Conservation (phyloP, 2,888 invertebrate species). For the Rhingia campestris region DNA sequence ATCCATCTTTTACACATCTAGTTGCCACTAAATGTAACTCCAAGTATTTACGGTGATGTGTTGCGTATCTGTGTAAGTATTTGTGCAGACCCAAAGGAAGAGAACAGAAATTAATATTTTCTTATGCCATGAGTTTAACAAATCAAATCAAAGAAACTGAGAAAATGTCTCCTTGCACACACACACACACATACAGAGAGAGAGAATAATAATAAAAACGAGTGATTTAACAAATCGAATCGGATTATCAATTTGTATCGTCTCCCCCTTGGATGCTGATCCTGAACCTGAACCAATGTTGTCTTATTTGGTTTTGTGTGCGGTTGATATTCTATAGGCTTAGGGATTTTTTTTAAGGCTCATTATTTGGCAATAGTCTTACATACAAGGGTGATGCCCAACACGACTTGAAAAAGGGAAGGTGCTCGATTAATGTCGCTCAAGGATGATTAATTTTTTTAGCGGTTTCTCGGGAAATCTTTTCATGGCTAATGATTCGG, state of each 20-base stretch:
- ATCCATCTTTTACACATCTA: slow-evolving; percentile 37
- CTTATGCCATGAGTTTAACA: slow-evolving; percentile 60
- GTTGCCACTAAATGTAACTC: slow-evolving; percentile 8
- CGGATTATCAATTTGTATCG: slow-evolving; percentile 68
- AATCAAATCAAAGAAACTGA: slow-evolving; percentile 38
- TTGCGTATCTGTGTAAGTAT: slow-evolving; percentile 23
- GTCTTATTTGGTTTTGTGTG: slow-evolving; percentile 20
- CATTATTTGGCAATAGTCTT: slow-evolving; percentile 62
- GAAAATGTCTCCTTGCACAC: background rate
- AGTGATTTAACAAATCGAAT: slow-evolving; percentile 71
- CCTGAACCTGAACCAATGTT: background rate
- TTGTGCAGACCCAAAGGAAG: slow-evolving; percentile 35
- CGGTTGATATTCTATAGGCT: slow-evolving; percentile 52
- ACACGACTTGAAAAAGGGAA: background rate
- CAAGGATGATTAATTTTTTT: slow-evolving; percentile 65
- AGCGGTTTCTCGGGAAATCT: slow-evolving; percentile 19
- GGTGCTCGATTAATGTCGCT: slow-evolving; percentile 32
- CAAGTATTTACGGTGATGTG: background rate
- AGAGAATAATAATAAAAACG: slow-evolving; percentile 49
- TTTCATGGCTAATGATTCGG: slow-evolving; percentile 52
- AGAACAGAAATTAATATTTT: slow-evolving; percentile 61
- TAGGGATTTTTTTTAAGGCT: slow-evolving; percentile 42
- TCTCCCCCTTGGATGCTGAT: background rate
- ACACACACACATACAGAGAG: too few species aligned
- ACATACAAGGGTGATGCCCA: background rate